These are phyloP conservation scores for Campylomormyrus tamandua DNA, from an alignment of 2,113 vertebrate genomes.

Conservation along the genomic window DNA sequence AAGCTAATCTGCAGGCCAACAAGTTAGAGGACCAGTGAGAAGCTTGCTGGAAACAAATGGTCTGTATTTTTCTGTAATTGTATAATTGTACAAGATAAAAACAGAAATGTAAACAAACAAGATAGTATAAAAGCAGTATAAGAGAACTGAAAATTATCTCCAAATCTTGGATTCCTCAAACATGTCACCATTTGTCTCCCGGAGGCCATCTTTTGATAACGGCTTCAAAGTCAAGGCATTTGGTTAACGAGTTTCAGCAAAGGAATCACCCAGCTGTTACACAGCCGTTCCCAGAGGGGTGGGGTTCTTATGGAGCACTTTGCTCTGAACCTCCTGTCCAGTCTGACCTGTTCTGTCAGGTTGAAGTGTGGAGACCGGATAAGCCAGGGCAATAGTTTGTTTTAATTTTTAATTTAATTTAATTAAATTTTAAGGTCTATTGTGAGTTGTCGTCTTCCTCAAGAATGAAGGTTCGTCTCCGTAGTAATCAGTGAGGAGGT, in stretches of 20 bases:
- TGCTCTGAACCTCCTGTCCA: background rate
- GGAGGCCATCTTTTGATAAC: background rate
- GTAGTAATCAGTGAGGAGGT: background rate
- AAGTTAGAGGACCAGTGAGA: background rate
- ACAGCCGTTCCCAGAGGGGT: background rate
- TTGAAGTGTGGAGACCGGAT: background rate
- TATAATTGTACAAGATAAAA: background rate
- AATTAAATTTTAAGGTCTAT: background rate
- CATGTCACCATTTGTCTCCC: background rate
- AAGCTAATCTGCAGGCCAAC: background rate
- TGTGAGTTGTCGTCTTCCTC: background rate
- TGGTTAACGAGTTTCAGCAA: background rate
- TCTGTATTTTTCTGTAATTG: background rate
- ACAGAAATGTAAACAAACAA: background rate
- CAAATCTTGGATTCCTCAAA: background rate
- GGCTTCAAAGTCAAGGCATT: background rate
- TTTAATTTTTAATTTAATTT: too few relatives aligned
- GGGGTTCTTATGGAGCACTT: background rate
- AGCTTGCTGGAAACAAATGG: background rate
- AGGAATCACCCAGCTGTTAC: background rate
- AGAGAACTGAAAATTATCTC: background rate
- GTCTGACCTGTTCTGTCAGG: background rate
- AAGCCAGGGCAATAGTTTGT: background rate
- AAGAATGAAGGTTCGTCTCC: background rate
- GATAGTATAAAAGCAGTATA: background rate